A percentile compares a stretch with the other conserved stretches of the same genome.
These are phyloP conservation scores for Xyliphius kryptos DNA, from an alignment of 2,113 vertebrate species.

Conservation along the genomic window DNA sequence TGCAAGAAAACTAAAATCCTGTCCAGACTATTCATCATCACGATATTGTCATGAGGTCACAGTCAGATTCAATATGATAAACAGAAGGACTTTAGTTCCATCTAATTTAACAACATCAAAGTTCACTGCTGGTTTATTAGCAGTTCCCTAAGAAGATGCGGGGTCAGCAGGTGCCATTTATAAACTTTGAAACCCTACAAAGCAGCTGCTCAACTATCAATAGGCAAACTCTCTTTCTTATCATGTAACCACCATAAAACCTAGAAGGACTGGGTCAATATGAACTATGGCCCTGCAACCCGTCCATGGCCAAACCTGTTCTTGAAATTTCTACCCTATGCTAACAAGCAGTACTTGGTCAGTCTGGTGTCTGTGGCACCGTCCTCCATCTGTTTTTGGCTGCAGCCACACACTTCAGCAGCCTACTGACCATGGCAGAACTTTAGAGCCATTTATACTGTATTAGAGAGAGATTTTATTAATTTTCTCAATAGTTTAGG, in stretches of 20 bases:
- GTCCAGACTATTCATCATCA: constrained; percentile 11
- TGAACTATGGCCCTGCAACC: constrained; percentile 35
- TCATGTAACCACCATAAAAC: constrained; percentile 37
- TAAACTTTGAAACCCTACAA: constrained; percentile 35
- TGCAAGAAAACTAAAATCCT: background rate
- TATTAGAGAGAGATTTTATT: constrained; percentile 42
- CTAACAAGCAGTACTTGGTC: constrained; percentile 49
- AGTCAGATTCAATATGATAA: constrained; percentile 30
- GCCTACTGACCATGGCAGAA: constrained; percentile 59
- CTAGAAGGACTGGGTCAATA: constrained; percentile 59
- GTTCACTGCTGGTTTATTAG: constrained; percentile 34
- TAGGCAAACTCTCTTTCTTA: constrained; percentile 33
- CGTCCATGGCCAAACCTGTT: constrained; percentile 30
- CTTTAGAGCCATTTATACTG: constrained; percentile 47
- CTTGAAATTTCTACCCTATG: constrained; percentile 53
- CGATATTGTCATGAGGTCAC: background rate
- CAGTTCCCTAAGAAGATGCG: constrained; percentile 33
- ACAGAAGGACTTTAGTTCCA: constrained; percentile 42
- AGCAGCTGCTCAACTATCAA: constrained; percentile 38
- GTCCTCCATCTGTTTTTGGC: constrained; percentile 61
- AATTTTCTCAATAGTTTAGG: constrained; percentile 42
- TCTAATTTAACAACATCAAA: constrained; percentile 43
- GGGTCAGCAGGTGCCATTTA: constrained; percentile 41
- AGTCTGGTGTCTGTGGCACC: constrained; percentile 46
- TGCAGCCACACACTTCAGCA: constrained; percentile 48